These are phyloP conservation scores for Chalcis sispes DNA, from an alignment of 2,888 invertebrate species.

Conservation along the genomic window DNA sequence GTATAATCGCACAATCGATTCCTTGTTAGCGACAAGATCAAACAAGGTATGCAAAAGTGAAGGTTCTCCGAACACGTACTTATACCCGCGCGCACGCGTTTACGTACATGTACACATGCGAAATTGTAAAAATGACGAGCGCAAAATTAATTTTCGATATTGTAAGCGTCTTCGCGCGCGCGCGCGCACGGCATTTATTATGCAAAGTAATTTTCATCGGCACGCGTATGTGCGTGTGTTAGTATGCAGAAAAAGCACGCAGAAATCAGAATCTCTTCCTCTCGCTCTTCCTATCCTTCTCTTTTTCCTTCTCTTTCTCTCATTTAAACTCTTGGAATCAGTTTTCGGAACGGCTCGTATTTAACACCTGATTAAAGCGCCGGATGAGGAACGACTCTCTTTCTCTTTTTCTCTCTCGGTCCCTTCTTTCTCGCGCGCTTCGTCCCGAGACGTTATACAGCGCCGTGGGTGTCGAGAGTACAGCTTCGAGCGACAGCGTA, in stretches of 20 bases:
- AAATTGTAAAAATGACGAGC: too few species aligned
- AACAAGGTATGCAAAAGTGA: too few species aligned
- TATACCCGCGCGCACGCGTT: too few species aligned
- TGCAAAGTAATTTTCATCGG: conserved; percentile 11
- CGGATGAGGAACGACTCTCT: conserved; percentile 60
- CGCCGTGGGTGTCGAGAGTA: conserved; percentile 60
- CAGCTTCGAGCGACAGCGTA: conserved; percentile 74
- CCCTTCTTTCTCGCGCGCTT: conserved; percentile 26
- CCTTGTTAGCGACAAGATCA: too few species aligned
- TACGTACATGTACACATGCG: too few species aligned
- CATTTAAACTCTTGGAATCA: conserved; percentile 12
- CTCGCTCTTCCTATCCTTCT: too few species aligned
- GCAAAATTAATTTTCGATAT: too few species aligned
- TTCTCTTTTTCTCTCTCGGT: conserved; percentile 51
- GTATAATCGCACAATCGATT: too few species aligned
- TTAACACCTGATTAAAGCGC: conserved; percentile 74
- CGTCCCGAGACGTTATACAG: conserved; percentile 42
- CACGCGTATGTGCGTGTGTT: neutral
- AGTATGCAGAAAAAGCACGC: neutral
- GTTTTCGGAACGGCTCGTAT: conserved; percentile 66
- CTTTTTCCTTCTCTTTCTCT: too few species aligned
- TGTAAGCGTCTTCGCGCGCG: too few species aligned
- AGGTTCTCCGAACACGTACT: too few species aligned
- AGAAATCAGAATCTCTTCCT: neutral
- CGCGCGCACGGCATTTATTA: conserved; percentile 1